Base-by-base conservation (phyloP, 2,113 vertebrate genomes). In the Myxocyprinus asiaticus region DNA sequence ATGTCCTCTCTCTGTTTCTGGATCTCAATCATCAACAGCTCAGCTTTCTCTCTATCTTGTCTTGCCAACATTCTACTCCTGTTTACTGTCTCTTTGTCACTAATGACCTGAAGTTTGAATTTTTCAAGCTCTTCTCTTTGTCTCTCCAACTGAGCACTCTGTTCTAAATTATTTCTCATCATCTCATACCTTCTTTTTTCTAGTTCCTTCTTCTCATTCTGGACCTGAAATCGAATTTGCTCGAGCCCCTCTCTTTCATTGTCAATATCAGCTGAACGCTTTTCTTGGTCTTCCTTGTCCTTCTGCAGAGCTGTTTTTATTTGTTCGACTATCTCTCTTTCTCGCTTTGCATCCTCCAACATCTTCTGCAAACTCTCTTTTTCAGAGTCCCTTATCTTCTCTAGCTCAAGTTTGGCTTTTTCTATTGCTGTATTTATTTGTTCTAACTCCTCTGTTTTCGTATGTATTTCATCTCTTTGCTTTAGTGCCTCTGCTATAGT, bases 1-100 rank as follows among this genome's bases (percentile, higher is more conserved):
- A 45, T 70, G 67, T 88, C 86, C 64, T 72, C 87, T 79, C 75
- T 87, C 63, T 88, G 79, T 3, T 64, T 75, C 77, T 88, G 74
- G 44, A 81, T 81, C 71, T 86, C 85, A 45, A 42, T 44, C 6
- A 67, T 84, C 4, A 85, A 43, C 7, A 76, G 58, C 47, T 88
- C 85, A 65, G 82, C 61, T 47, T 87, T 82, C 22, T 76, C 80
- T 67, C 69, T 70, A 9, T 82, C 77, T 51, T 10, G 51, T 48
- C 70, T 67, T 2, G 4, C 56, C 2, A 70, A 53, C 69, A 58
- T 51, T 61, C 55, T 81, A 43, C 62, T 63, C 72, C 53, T 75
- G 33, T 70, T 53, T 51, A 70, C 9, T 7, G 8, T 63, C 59
- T 75, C 61, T 72, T 76, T 66, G 51, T 71, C 76, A n/a, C 50